Conservation (phyloP, 2,113 vertebrate genomes). For the Colistium nudipinnis region DNA sequence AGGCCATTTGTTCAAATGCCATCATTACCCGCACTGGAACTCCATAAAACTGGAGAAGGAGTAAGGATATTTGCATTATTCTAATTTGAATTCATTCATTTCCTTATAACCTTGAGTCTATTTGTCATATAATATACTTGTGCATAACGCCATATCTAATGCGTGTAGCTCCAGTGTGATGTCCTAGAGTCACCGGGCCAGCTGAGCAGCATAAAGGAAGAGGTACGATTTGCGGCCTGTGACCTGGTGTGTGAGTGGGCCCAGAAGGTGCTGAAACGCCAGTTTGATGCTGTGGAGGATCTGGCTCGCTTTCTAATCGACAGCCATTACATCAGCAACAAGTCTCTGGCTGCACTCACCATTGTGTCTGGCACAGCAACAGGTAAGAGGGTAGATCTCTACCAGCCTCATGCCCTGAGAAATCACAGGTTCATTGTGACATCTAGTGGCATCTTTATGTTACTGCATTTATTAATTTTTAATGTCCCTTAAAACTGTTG, state of each 20-base stretch:
- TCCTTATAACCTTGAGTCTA: not conserved
- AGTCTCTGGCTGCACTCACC: constrained; percentile 95
- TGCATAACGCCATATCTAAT: not conserved
- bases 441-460: constrained; percentile 58
- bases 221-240: constrained; percentile 93
- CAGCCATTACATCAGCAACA: constrained; percentile 97
- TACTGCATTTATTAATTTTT: constrained; percentile 1
- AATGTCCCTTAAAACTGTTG: not conserved
- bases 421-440: constrained; percentile 40
- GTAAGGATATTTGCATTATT: constrained; percentile 77
- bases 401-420: not conserved
- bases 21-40: constrained; percentile 93
- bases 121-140: not conserved
- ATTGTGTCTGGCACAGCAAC: constrained; percentile 92
- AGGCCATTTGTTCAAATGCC: constrained; percentile 97
- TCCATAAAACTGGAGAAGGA: constrained; percentile 93
- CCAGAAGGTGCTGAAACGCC: constrained; percentile 97
- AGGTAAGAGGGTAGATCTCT: constrained; percentile 79
- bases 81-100: not conserved
- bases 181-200: constrained; percentile 87
- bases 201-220: constrained; percentile 89
- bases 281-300: constrained; percentile 94
- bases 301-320: constrained; percentile 96
- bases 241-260: constrained; percentile 98
- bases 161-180: constrained; percentile 85